These are phyloP conservation scores for Cephalopterus ornatus DNA, from an alignment of 2,113 vertebrate genomes.

Conservation along the genomic window DNA sequence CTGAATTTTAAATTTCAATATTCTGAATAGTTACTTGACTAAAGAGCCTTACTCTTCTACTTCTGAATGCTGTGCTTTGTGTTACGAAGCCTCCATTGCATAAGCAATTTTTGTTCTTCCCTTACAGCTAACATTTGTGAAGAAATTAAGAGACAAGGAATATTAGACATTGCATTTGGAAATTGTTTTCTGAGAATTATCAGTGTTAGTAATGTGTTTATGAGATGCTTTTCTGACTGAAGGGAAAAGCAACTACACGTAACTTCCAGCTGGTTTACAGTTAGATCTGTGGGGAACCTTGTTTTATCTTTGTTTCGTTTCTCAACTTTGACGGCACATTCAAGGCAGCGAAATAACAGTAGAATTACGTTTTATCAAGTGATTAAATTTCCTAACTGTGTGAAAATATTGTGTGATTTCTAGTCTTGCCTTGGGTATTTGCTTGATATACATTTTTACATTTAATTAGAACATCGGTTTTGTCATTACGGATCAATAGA, in stretches of 20 bases:
- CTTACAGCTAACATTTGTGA: not conserved
- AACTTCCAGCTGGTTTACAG: not conserved
- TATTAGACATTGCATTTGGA: not conserved
- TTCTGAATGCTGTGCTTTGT: not conserved
- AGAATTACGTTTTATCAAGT: not conserved
- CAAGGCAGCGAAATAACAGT: not conserved
- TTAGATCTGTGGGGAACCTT: not conserved
- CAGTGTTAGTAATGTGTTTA: not conserved
- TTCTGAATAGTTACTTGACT: not conserved
- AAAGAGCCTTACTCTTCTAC: not conserved
- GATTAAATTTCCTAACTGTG: not conserved
- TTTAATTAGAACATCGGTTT: not conserved
- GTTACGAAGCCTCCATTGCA: not conserved
- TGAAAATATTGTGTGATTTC: not conserved
- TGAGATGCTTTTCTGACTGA: not conserved
- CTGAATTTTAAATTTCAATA: not conserved
- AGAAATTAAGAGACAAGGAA: not conserved
- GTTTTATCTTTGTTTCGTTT: not conserved
- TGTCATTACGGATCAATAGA: accelerated
- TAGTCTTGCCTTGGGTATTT: not conserved
- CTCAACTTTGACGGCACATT: not conserved
- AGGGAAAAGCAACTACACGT: not conserved
- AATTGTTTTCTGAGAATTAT: not conserved
- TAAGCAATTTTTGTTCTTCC: not conserved
- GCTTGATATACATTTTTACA: not conserved